Base-by-base conservation (phyloP, 2,888 invertebrate species). In the Cloeon dipterum region DNA sequence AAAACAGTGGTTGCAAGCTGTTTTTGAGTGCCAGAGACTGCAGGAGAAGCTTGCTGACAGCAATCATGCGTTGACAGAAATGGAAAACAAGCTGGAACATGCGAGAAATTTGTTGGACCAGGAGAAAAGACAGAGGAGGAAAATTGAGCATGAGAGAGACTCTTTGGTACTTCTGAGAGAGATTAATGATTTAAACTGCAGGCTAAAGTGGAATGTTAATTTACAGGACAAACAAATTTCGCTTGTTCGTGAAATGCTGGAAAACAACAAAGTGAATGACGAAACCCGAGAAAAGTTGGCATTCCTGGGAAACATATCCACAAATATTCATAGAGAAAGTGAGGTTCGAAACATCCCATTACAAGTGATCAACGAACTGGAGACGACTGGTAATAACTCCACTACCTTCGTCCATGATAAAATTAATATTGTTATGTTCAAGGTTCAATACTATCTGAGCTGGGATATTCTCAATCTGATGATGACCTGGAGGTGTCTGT, bases 401-500 rank as follows among this genome's bases (percentile, higher is more conserved):
- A n/a, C n/a, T n/a, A n/a, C n/a, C n/a, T n/a, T n/a, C n/a, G n/a
- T n/a, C n/a, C n/a, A 11, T 23, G 23, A 23, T 23, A 23, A 8
- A n/a, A n/a, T n/a, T n/a, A n/a, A n/a, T 20, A 18, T 38, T 34
- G 38, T 36, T 44, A 37, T 39, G 42, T 48, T 51, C 37, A 54
- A 63, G 74, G 72, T 16, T 78, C 78, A 0, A 59, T 82, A 11
- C 56, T 81, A 23, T 77, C 78, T 1, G 79, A 81, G 50, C 68
- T 79, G 51, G 81, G 81, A 44, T 75, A 75, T 51, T 83, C 85
- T 11, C 71, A 75, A 20, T 83, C 83, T 0, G 85, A 82, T 48
- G 83, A 85, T 46, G 81, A 82, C 52, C 57, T 83, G 38, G 77
- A 81, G 44, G 50, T 62, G 2, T 66, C 67, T 11, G 45, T 47